phyloP scores from a whole-genome alignment of 2,113 vertebrate species.

The Rhinoptilus africanus region DNA sequence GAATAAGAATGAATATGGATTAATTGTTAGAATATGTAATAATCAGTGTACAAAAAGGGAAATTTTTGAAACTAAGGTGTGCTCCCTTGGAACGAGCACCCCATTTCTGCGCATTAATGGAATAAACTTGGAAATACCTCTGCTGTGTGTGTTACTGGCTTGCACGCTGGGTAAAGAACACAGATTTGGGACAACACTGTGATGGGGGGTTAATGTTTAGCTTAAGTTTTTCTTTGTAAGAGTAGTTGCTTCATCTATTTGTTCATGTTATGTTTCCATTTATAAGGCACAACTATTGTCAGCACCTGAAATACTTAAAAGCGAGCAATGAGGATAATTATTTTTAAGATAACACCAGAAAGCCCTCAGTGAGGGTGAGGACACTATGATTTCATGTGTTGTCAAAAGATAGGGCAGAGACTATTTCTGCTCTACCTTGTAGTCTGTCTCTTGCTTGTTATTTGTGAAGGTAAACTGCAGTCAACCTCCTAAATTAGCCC shows the following conservation, averaged over 20 bases:
- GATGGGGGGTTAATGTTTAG: background rate
- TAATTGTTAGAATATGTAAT: no score
- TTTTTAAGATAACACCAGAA: background rate
- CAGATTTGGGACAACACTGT: background rate
- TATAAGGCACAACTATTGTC: background rate
- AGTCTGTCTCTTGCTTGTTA: background rate
- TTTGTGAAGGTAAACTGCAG: background rate
- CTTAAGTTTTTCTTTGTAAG: background rate
- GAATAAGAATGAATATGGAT: no score
- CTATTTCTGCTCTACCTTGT: background rate
- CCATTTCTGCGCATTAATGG: no score
- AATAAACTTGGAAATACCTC: no score
- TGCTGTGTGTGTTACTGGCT: no score
- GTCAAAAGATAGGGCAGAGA: background rate
- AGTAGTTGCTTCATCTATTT: background rate
- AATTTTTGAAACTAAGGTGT: no score
- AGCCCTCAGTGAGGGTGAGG: background rate
- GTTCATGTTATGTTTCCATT: background rate
- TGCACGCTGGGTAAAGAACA: no score
- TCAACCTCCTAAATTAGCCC: background rate
- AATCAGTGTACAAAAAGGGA: no score
- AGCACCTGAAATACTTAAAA: background rate
- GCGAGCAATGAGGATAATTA: background rate
- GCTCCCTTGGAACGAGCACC: no score
- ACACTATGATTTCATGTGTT: background rate